Conservation (phyloP, 2,797 vertebrate species). For the Spinibarbus caldwelli region DNA sequence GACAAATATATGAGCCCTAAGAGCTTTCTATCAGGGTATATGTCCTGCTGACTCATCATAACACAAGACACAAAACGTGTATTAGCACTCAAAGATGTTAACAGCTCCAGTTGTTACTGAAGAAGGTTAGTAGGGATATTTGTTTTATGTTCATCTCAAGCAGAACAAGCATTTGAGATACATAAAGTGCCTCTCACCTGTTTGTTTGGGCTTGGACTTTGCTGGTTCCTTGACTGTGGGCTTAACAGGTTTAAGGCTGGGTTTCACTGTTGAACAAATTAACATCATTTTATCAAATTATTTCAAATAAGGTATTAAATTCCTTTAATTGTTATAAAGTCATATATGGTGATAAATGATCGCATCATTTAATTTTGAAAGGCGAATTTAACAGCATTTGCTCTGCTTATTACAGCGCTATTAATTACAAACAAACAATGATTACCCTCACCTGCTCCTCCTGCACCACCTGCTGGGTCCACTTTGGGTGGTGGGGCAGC, state of each 20-base stretch:
- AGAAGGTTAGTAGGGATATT: neutral
- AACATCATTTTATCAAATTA: conserved; percentile 53
- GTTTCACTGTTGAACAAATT: conserved; percentile 58
- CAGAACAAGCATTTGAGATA: neutral
- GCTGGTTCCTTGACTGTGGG: conserved; percentile 77
- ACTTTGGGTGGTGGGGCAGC: conserved; percentile 58
- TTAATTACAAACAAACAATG: conserved; percentile 1
- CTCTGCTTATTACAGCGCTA: neutral
- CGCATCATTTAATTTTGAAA: neutral
- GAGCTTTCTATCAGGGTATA: neutral
- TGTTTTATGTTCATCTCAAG: neutral
- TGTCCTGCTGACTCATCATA: neutral
- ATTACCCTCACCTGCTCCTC: conserved; percentile 57
- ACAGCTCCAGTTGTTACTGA: neutral
- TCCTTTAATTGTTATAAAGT: neutral
- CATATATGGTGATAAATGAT: neutral
- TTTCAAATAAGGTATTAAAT: neutral
- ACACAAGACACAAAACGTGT: neutral
- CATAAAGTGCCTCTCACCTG: conserved; percentile 64
- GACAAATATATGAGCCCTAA: neutral
- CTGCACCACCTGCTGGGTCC: conserved; percentile 45
- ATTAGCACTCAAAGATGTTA: neutral
- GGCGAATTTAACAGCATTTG: neutral
- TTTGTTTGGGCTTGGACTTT: conserved; percentile 70
- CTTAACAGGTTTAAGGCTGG: conserved; percentile 71